phyloP scores from a whole-genome alignment of 2,797 vertebrate genomes.

The Leptoclinus maculatus region DNA sequence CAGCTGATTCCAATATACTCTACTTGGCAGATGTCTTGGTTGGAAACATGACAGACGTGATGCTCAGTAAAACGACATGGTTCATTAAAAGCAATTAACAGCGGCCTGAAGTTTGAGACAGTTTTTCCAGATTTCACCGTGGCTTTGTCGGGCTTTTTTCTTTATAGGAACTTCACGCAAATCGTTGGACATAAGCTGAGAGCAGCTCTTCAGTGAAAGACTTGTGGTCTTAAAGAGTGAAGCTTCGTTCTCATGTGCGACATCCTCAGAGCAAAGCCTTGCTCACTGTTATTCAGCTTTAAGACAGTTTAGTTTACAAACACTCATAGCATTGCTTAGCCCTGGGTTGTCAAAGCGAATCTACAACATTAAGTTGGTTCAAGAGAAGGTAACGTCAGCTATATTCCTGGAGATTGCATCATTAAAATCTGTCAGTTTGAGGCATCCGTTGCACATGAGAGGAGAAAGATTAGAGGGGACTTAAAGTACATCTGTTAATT shows the following conservation, averaged over 20 bases:
- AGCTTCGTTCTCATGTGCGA: conserved; percentile 5
- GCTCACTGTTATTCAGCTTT: conserved; percentile 32
- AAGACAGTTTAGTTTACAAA: conserved; percentile 36
- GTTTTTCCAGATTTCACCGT: background rate
- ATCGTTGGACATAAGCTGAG: conserved; percentile 8
- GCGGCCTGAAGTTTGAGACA: conserved; percentile 36
- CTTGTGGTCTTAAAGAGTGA: conserved; percentile 26
- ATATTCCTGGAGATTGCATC: conserved; percentile 31
- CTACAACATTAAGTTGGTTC: conserved; percentile 24
- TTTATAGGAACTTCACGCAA: conserved; percentile 7
- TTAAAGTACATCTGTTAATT: conserved; percentile 77
- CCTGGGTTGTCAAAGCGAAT: conserved; percentile 10
- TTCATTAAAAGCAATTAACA: conserved; percentile 65
- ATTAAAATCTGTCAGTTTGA: conserved; percentile 63
- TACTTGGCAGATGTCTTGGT: conserved; percentile 50
- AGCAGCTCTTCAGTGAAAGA: conserved; percentile 39
- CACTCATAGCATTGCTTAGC: background rate
- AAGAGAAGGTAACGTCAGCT: conserved; percentile 42
- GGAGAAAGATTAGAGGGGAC: conserved; percentile 70
- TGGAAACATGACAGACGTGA: conserved; percentile 53
- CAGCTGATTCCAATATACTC: conserved; percentile 46
- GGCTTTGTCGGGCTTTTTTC: conserved; percentile 10
- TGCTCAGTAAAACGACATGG: conserved; percentile 58
- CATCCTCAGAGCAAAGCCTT: conserved; percentile 15
- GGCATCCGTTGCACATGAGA: conserved; percentile 45